Conservation (phyloP, 2,113 vertebrate genomes). For the Bubo bubo region DNA sequence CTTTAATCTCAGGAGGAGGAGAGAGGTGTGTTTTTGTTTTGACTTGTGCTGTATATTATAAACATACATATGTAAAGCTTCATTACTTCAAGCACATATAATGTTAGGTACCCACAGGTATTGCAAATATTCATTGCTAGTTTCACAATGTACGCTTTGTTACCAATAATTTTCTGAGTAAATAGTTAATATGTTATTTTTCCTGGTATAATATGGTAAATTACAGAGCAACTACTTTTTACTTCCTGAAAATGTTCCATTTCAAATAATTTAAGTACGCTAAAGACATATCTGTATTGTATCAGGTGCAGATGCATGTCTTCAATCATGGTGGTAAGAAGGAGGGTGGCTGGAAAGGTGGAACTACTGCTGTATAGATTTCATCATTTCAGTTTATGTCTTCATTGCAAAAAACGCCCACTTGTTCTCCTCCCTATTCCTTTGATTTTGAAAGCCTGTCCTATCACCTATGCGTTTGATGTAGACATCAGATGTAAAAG, state of each 20-base stretch:
- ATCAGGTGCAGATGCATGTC: not conserved
- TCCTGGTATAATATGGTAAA: not conserved
- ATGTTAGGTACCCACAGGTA: constrained; percentile 6
- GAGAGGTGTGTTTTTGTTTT: constrained; percentile 33
- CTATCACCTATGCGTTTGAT: constrained; percentile 38
- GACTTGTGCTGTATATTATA: constrained; percentile 17
- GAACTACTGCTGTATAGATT: constrained; percentile 25
- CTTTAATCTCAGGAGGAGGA: constrained; percentile 56
- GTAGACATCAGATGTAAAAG: constrained; percentile 55
- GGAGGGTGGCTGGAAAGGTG: constrained; percentile 10
- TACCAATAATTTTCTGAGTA: not conserved
- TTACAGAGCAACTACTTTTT: not conserved
- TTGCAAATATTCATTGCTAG: constrained; percentile 26
- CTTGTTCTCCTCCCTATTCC: constrained; percentile 52
- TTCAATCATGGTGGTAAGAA: constrained; percentile 1
- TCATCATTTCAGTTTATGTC: constrained; percentile 51
- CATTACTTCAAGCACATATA: constrained; percentile 17
- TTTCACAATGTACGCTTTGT: not conserved
- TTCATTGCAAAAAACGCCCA: constrained; percentile 50
- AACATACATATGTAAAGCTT: constrained; percentile 35
- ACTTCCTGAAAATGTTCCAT: not conserved
- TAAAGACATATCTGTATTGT: not conserved
- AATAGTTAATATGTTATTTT: not conserved
- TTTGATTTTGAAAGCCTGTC: constrained; percentile 65
- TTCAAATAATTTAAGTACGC: not conserved